Conservation (phyloP, 2,888 invertebrate species). For the Trachelus stipa region DNA sequence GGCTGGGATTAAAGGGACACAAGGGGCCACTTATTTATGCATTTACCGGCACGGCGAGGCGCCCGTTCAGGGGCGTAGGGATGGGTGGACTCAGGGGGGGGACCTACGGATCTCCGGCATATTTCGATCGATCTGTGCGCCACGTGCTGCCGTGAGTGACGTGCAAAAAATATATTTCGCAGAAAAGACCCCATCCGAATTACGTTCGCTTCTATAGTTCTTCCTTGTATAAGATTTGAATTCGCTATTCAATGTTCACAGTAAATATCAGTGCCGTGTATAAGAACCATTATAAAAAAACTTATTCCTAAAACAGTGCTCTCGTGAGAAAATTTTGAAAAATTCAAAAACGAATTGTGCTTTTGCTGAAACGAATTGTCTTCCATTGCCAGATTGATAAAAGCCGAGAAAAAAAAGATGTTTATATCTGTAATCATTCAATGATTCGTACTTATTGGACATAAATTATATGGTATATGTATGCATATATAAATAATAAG, state of each 20-base stretch:
- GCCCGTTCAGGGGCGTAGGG: slow-evolving; percentile 2
- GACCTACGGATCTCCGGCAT: slow-evolving; percentile 38
- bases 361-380: background rate
- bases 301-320: background rate
- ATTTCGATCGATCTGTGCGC: slow-evolving; percentile 58
- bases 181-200: slow-evolving; percentile 29
- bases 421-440: background rate
- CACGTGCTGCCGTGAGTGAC: slow-evolving; percentile 57
- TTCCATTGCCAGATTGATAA: background rate
- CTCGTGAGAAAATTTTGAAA: background rate
- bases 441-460: too few relatives aligned
- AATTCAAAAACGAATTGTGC: too few relatives aligned
- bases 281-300: background rate
- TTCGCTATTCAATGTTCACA: slow-evolving; percentile 12
- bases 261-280: background rate
- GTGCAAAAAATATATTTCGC: slow-evolving; percentile 57
- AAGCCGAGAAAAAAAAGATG: background rate
- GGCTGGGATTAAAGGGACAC: slow-evolving; percentile 39
- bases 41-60: slow-evolving; percentile 41
- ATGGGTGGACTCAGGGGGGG: slow-evolving; percentile 12
- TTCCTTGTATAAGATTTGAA: slow-evolving; percentile 33
- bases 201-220: slow-evolving; percentile 27
- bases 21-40: slow-evolving; percentile 52
- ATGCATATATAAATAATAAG: too few relatives aligned
- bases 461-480: background rate